These are phyloP conservation scores for Sinosuthora webbiana DNA, from an alignment of 2,113 vertebrate genomes.

Conservation along the genomic window DNA sequence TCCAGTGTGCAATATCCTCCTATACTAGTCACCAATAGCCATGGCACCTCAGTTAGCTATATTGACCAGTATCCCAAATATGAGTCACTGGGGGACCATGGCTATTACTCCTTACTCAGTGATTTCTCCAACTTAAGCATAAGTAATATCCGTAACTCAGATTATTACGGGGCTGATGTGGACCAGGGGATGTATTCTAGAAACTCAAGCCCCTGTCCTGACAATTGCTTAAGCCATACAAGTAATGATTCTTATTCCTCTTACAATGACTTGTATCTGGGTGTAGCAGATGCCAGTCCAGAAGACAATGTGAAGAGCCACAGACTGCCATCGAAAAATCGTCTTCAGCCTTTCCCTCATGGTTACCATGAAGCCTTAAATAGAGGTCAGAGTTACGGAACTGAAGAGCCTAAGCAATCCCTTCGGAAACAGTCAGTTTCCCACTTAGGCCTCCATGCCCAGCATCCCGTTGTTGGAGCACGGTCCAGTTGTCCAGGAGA, in stretches of 20 bases:
- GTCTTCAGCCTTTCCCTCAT: slow-evolving; percentile 89
- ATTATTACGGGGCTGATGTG: slow-evolving; percentile 92
- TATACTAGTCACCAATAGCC: slow-evolving; percentile 96
- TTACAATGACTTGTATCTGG: slow-evolving; percentile 91
- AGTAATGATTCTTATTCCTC: slow-evolving; percentile 94
- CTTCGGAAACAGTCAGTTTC: slow-evolving; percentile 85
- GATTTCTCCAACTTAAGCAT: slow-evolving; percentile 95
- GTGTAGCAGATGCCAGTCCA: slow-evolving; percentile 85
- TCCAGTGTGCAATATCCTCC: slow-evolving; percentile 94
- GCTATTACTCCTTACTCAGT: slow-evolving; percentile 95
- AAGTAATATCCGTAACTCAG: slow-evolving; percentile 87
- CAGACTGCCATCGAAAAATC: slow-evolving; percentile 82
- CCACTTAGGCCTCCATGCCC: slow-evolving; percentile 86
- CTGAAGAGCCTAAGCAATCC: slow-evolving; percentile 90
- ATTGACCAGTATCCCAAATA: slow-evolving; percentile 93
- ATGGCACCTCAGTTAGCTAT: slow-evolving; percentile 90
- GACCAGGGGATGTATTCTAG: slow-evolving; percentile 85
- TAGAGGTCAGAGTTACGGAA: slow-evolving; percentile 89
- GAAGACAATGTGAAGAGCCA: slow-evolving; percentile 89
- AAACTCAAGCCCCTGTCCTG: slow-evolving; percentile 87
- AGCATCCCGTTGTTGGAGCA: slow-evolving; percentile 84
- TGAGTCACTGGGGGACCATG: slow-evolving; percentile 91
- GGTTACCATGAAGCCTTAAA: slow-evolving; percentile 92
- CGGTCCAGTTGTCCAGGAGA: slow-evolving; percentile 93
- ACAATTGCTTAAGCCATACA: slow-evolving; percentile 90